A percentile compares a stretch with the other conserved stretches of the same genome.
Conservation (phyloP, 2,888 invertebrate genomes). For the Adineta ricciae region DNA sequence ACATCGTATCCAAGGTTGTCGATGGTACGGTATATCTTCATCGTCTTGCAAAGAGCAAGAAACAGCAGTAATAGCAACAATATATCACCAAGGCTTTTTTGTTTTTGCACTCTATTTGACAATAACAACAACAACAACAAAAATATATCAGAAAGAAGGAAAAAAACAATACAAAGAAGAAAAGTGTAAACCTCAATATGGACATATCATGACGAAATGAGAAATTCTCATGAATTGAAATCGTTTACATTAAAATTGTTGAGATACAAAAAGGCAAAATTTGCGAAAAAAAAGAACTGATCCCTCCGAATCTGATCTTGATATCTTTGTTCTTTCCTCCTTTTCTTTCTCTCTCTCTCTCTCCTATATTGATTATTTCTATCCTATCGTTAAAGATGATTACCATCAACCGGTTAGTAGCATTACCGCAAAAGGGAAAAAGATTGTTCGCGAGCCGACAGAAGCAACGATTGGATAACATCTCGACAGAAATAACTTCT, state of each 20-base stretch:
- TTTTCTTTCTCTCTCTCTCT: background rate
- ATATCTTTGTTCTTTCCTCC: background rate
- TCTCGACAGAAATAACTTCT: background rate
- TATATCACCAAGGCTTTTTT: background rate
- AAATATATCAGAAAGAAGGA: background rate
- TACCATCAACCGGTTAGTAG: background rate
- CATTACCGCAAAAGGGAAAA: conserved; percentile 6
- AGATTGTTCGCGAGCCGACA: background rate
- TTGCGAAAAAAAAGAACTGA: background rate
- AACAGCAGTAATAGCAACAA: background rate
- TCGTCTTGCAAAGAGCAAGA: background rate
- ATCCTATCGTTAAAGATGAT: background rate
- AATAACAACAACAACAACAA: background rate
- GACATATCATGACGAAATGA: too few species aligned
- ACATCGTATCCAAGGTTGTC: background rate
- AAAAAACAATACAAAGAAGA: background rate
- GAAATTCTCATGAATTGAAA: background rate
- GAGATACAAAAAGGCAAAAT: background rate
- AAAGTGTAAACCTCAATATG: background rate
- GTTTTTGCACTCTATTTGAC: background rate
- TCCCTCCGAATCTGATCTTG: background rate
- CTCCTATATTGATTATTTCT: background rate
- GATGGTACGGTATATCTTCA: background rate
- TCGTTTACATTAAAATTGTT: too few species aligned
- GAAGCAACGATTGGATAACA: background rate